Evolutionary conservation across 2,888 invertebrate genomes (phyloP).

Genomic region (Frankliniella intonsa): DNA sequence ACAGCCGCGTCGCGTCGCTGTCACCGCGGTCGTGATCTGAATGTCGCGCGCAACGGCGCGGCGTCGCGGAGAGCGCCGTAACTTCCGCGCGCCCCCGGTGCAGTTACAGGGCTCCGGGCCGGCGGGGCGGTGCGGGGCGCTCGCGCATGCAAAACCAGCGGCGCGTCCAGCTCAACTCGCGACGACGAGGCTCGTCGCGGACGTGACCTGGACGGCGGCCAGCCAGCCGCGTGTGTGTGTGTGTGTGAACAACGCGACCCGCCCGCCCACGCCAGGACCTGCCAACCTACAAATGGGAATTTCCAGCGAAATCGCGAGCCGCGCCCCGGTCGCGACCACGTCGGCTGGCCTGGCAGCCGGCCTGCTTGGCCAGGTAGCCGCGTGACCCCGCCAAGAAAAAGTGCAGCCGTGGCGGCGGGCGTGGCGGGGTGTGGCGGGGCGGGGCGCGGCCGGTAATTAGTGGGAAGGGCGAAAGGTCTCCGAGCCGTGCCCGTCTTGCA

Average conservation of each 20-base stretch:
- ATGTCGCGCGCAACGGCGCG: no score
- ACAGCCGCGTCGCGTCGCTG: neutral
- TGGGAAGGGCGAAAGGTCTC: no score
- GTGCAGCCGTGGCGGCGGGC: neutral
- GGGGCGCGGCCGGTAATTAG: no score
- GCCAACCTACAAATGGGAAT: constrained; percentile 24
- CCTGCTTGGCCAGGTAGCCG: no score
- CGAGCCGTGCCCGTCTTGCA: no score
- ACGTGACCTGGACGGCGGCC: constrained; percentile 3
- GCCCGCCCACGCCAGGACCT: neutral
- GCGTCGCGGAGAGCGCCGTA: no score
- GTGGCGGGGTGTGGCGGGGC: neutral
- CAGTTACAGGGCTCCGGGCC: neutral
- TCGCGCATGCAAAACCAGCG: neutral
- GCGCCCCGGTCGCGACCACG: neutral
- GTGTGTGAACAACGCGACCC: neutral
- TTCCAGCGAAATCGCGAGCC: neutral
- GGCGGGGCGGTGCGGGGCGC: neutral
- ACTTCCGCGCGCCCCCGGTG: no score
- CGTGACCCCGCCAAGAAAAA: no score
- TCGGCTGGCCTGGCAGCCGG: neutral
- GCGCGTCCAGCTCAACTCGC: no score
- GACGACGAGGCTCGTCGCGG: neutral
- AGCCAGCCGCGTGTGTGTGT: neutral
- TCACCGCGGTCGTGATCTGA: neutral